Percentiles rank a stretch among this genome's conserved stretches.
phyloP scores from a whole-genome alignment of 2,113 vertebrate species.

The Tricholaema leucomelas region DNA sequence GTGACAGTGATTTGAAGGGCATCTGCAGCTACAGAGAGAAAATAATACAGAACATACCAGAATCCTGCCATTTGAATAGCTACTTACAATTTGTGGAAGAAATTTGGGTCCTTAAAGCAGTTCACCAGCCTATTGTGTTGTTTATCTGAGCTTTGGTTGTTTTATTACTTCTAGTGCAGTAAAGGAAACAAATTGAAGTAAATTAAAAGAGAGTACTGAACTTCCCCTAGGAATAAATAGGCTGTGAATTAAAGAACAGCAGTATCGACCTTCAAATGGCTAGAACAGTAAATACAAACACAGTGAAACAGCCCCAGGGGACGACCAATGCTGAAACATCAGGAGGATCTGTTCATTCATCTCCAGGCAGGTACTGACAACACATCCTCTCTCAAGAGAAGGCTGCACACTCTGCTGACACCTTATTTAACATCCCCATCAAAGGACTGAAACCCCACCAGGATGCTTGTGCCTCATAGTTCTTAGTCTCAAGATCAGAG shows the following conservation, averaged over 20 bases:
- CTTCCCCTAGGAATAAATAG: not conserved
- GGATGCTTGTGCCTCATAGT: not conserved
- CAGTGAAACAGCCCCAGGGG: not conserved
- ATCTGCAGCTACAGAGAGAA: not conserved
- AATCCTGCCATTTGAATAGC: not conserved
- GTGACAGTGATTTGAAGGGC: not conserved
- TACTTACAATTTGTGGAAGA: not conserved
- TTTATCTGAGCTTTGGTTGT: not conserved
- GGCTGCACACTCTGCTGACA: not conserved
- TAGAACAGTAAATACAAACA: not conserved
- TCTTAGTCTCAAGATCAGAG: not conserved
- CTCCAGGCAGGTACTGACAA: constrained; percentile 1
- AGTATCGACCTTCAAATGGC: not conserved
- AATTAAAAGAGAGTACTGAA: not conserved
- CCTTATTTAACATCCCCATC: not conserved
- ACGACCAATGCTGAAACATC: not conserved
- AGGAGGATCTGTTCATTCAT: not conserved
- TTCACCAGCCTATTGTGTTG: not conserved
- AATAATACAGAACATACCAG: not conserved
- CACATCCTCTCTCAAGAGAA: not conserved
- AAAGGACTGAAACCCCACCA: not conserved
- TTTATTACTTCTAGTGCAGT: not conserved
- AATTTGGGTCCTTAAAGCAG: not conserved
- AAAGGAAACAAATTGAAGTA: constrained; percentile 8
- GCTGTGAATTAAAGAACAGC: not conserved